Evolutionary conservation across 2,797 vertebrate species (phyloP).

Genomic region (Catharus ustulatus): DNA sequence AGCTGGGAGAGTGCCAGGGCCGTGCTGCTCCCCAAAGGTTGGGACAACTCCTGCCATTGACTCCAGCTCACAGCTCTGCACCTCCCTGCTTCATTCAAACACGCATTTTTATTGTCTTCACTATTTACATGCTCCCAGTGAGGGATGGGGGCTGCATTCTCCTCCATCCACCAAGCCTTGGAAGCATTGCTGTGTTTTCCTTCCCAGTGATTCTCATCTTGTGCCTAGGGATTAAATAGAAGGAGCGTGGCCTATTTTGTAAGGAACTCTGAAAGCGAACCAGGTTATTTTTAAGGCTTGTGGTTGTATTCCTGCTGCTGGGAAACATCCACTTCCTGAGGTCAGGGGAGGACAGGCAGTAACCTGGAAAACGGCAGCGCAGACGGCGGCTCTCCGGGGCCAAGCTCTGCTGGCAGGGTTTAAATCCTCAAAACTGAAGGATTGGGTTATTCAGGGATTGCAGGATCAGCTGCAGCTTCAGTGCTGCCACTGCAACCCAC

Average conservation of each 20-base stretch:
- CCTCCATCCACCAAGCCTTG: rapidly evolving
- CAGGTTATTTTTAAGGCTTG: slow-evolving; percentile 60
- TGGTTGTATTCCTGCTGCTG: slow-evolving; percentile 13
- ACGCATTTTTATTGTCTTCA: background rate
- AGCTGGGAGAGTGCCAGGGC: background rate
- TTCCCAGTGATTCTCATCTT: background rate
- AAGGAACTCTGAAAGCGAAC: background rate
- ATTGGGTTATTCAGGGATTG: background rate
- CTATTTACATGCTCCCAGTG: rapidly evolving
- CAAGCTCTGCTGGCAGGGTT: background rate
- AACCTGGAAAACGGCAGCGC: background rate
- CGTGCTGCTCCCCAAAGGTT: background rate
- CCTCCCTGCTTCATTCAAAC: background rate
- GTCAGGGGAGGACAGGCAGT: slow-evolving; percentile 41
- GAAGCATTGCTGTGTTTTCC: background rate
- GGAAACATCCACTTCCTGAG: slow-evolving; percentile 8
- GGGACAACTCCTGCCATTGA: background rate
- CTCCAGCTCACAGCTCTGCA: background rate
- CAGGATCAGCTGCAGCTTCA: background rate
- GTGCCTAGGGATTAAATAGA: background rate
- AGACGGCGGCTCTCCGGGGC: rapidly evolving
- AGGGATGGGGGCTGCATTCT: background rate
- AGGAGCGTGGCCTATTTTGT: slow-evolving; percentile 36
- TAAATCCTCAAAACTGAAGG: background rate
- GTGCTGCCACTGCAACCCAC: background rate